Base-by-base conservation (phyloP, 1,140 invertebrate genomes). In the Ericerus pela region DNA sequence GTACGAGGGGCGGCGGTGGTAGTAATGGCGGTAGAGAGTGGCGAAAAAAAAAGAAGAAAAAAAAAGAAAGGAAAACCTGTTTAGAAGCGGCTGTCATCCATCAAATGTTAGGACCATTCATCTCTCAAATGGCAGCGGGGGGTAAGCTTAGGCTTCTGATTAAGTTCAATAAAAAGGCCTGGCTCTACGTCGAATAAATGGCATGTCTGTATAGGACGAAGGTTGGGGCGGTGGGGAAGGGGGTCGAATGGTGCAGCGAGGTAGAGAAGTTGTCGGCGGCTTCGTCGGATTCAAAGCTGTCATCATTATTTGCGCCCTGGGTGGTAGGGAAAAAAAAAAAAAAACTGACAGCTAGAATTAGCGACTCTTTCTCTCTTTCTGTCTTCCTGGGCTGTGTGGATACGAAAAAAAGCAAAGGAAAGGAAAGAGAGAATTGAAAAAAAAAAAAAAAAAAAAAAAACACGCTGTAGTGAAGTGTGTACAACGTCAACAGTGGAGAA, bases 121-220 rank as follows among this genome's bases (percentile, higher is more conserved):
- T 47, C 41, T 47, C 41, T 47, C 26, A 47, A 47, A 18, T 47
- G n/a, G n/a, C n/a, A 47, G 41, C 41, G 41, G 41, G 41, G 41
- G 41, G 41, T 47, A 47, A 47, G 41, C 41, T 18, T 47, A 47
- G 26, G 41, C 41, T 47, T 24, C 41, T 47, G 41, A 47, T 47
- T 47, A 47, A 47, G 41, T 47, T 47, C 41, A 47, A 47, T 47
- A 47, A n/a, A n/a, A n/a, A 47, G 41, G 41, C 41, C 26, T 47
- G 41, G 41, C 41, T 47, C 41, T n/a, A n/a, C n/a, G 26, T 24
- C 22, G 41, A 24, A 47, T 47, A 47, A 14, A 47, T 47, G 41
- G 41, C 41, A 47, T 47, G 41, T 47, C 41, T n/a, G n/a, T n/a
- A n/a, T n/a, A n/a, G n/a, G n/a, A n/a, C n/a, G n/a, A n/a, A n/a